These are phyloP conservation scores for Zoanthus solanderi DNA, from an alignment of 92 coral and sea anemone species.

Conservation along the genomic window DNA sequence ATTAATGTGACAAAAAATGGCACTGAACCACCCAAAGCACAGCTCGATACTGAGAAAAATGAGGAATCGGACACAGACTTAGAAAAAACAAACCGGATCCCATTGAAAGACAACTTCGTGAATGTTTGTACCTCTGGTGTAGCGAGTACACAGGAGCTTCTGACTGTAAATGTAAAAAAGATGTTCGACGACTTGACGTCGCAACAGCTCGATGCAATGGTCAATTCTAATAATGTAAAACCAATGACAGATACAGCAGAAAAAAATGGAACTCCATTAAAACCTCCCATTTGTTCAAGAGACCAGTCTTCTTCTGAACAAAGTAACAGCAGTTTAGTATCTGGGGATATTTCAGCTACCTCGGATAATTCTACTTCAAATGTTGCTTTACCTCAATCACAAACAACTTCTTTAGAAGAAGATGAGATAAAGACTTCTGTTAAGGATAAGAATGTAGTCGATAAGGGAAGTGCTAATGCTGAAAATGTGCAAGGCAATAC, in stretches of 20 bases:
- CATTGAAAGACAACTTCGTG: neutral
- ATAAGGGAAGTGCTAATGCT: neutral
- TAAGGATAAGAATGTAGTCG: neutral
- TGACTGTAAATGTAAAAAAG: slow-evolving; percentile 13
- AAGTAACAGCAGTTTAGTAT: neutral
- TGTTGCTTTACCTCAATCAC: neutral
- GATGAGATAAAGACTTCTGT: neutral
- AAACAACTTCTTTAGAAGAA: neutral
- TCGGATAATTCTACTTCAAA: neutral
- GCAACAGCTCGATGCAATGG: slow-evolving; percentile 58
- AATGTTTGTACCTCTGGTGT: neutral
- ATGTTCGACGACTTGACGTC: slow-evolving; percentile 63
- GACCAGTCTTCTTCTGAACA: neutral
- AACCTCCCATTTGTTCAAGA: neutral
- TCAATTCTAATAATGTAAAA: slow-evolving; percentile 32
- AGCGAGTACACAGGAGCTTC: slow-evolving; percentile 19
- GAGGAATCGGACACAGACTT: neutral
- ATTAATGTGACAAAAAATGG: neutral
- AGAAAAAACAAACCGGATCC: neutral
- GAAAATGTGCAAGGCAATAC: neutral
- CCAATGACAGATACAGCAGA: neutral
- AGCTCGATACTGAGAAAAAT: neutral
- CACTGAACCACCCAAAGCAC: neutral
- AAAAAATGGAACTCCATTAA: neutral
- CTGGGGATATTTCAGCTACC: slow-evolving; percentile 27